Evolutionary conservation across 2,113 vertebrate genomes (phyloP), one percentile per base, ranked within the genome.

Genomic region (Indicator maculatus): DNA sequence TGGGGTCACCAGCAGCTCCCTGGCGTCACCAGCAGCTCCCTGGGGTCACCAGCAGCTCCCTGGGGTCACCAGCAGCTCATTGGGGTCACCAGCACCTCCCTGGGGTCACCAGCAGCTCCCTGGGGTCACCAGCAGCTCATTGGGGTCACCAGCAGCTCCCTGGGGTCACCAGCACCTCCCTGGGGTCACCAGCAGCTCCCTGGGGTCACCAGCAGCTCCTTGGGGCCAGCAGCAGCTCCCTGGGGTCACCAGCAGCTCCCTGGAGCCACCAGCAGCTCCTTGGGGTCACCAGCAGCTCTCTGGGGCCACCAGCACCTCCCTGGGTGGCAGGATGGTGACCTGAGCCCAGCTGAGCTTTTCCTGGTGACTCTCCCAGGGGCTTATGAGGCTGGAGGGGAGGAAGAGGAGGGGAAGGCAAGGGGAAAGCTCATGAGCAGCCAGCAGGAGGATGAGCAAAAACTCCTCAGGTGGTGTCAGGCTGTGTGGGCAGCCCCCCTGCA

Each of bases 361-460:
- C 3, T 5, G 27, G 11, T 75, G 44, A 38, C 19, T 39, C 92
- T 78, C 36, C 28, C 14, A 31, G 8, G 14, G 11, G 8, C 5
- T 82, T 44, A 2, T 26, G 59, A 28, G 38, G 41, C 38, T 52
- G n/a, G 50, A 81, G 56, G 9, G 39, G 85, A 79, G 33, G 47
- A 70, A 79, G 67, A 88, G 72, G 70, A 89, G 83, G 44, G 70
- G 55, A 93, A 94, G 75, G 72, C 89, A 20, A 36, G 14, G 33
- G 56, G 76, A 86, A 60, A 11, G 5, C 20, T 5, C 6, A 4
- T 6, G 15, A 82, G n/a, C 9, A 21, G 20, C 7, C 47, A 90
- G 44, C 3, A 53, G 39, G 38, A 56, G 41, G 23, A 50, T 76
- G 52, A 88, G 28, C 13, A 59, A 44, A 59, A 80, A 33, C 11